These are phyloP conservation scores for Eidolon dupreanum DNA, from an alignment of 2,797 vertebrate species.

Conservation along the genomic window DNA sequence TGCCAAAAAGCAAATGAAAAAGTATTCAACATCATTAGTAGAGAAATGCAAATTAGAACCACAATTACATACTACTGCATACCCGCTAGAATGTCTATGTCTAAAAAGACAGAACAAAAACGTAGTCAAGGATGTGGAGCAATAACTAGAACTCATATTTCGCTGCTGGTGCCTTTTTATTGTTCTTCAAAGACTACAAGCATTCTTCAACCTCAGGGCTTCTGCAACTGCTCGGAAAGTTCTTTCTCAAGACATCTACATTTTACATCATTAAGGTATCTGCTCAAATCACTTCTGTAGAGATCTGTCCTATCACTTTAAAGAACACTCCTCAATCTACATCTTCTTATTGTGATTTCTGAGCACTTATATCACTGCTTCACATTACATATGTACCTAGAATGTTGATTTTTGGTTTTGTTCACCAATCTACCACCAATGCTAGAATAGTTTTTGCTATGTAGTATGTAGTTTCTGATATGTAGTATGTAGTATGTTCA, in stretches of 20 bases:
- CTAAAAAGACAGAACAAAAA: not conserved
- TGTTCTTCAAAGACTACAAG: not conserved
- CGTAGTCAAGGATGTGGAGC: not conserved
- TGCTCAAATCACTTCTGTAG: not conserved
- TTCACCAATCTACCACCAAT: not conserved
- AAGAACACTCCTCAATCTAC: not conserved
- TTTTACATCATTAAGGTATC: not conserved
- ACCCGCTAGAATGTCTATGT: not conserved
- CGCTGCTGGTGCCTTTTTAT: not conserved
- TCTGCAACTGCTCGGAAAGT: not conserved
- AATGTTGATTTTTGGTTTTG: not conserved
- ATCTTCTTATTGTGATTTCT: not conserved
- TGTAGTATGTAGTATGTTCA: not conserved
- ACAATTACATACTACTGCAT: not conserved
- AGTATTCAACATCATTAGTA: not conserved
- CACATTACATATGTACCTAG: not conserved
- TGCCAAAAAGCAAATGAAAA: not conserved
- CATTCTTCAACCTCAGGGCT: not conserved
- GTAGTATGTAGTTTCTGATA: not conserved
- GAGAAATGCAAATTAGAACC: constrained; percentile 27
- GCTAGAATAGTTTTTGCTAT: not conserved
- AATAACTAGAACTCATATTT: not conserved
- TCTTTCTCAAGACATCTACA: not conserved
- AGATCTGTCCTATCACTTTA: not conserved
- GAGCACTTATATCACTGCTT: not conserved